phyloP scores from a whole-genome alignment of 2,888 invertebrate genomes.

The Homarus gammarus region DNA sequence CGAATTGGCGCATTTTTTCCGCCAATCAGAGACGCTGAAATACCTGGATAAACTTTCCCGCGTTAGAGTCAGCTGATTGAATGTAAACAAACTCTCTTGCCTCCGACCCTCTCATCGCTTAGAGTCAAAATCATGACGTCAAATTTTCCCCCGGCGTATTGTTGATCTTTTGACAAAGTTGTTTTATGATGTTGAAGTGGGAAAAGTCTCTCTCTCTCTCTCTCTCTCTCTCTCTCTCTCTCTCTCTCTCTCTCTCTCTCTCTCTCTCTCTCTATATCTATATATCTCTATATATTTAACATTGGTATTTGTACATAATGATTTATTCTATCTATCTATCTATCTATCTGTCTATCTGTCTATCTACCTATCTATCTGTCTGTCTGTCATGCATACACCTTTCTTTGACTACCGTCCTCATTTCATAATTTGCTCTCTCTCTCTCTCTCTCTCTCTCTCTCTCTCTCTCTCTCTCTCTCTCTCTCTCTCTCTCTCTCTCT shows the following conservation, averaged over 20 bases:
- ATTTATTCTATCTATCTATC: too few relatives aligned
- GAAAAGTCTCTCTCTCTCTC: neutral
- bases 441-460: neutral
- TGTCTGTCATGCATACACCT: too few relatives aligned
- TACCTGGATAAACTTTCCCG: neutral
- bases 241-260: neutral
- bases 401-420: too few relatives aligned
- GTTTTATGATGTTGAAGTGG: too few relatives aligned
- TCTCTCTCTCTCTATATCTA: too few relatives aligned
- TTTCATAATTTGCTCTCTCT: too few relatives aligned
- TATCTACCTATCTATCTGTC: too few relatives aligned
- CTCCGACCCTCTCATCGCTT: neutral
- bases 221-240: neutral
- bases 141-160: neutral
- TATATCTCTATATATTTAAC: too few relatives aligned
- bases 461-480: neutral
- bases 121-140: neutral
- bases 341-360: too few relatives aligned
- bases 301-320: too few relatives aligned
- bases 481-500: neutral
- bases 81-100: neutral
- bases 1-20: too few relatives aligned
- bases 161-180: neutral
- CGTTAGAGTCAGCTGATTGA: neutral
- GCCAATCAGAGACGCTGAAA: too few relatives aligned